Conservation (phyloP, 2,113 vertebrate genomes). For the Egretta garzetta region DNA sequence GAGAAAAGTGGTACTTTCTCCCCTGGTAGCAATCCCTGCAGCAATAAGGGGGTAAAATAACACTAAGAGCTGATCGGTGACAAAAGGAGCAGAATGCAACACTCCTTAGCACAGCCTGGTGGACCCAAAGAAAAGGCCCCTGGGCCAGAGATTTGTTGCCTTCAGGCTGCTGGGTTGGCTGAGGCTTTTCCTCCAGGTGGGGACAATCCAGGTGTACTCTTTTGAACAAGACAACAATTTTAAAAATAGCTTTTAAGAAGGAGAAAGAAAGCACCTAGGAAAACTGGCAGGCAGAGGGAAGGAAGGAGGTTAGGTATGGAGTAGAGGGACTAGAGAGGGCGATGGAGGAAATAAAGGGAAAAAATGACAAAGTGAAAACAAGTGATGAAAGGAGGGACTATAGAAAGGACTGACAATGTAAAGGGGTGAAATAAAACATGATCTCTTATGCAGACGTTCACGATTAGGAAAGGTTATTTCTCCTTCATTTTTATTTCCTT, state of each 20-base stretch:
- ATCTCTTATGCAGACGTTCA: neutral
- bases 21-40: neutral
- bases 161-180: neutral
- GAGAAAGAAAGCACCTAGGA: neutral
- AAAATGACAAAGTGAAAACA: neutral
- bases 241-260: neutral
- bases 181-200: neutral
- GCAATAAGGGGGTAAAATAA: neutral
- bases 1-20: neutral
- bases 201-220: neutral
- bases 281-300: neutral
- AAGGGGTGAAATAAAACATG: neutral
- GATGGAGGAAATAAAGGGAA: neutral
- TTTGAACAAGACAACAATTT: neutral
- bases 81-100: neutral
- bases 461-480: neutral
- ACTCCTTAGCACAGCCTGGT: neutral
- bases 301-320: neutral
- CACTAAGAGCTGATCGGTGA: neutral
- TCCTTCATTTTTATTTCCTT: conserved; percentile 43
- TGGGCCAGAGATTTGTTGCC: neutral
- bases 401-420: neutral
- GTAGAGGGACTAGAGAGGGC: neutral
- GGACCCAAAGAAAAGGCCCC: neutral
- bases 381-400: neutral